These are phyloP conservation scores for Pleuronectes platessa DNA, from an alignment of 2,113 vertebrate species.

Conservation along the genomic window DNA sequence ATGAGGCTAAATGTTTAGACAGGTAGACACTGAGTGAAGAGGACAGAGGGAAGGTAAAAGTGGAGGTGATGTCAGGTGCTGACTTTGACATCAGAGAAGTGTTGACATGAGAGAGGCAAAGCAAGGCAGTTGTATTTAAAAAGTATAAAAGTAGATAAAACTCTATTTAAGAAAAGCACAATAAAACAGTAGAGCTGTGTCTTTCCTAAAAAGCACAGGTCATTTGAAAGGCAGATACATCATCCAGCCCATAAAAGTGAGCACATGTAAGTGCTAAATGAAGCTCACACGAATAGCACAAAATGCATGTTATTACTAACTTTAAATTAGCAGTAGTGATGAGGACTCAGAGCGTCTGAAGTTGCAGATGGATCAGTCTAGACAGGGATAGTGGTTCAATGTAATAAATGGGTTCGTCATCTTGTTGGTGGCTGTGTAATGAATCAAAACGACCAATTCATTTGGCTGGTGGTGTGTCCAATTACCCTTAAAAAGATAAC, in stretches of 20 bases:
- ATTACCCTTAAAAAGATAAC: constrained; percentile 34
- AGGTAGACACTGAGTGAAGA: constrained; percentile 34
- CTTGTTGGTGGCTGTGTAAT: constrained; percentile 6
- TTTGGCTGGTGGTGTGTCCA: constrained; percentile 3
- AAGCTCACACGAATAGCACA: neutral
- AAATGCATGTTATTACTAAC: neutral
- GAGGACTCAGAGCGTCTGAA: constrained; percentile 2
- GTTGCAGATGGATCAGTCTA: neutral
- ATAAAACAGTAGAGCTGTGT: neutral
- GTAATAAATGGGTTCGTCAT: constrained; percentile 17
- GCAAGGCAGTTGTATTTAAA: constrained; percentile 3
- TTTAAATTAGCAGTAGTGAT: neutral
- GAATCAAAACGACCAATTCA: constrained; percentile 20
- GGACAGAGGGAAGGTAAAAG: constrained; percentile 22
- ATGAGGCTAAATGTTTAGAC: constrained; percentile 54
- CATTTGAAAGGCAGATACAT: neutral
- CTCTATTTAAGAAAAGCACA: constrained; percentile 1
- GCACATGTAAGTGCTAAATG: neutral
- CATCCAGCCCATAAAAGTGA: neutral
- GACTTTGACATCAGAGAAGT: constrained; percentile 34
- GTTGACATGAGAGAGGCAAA: constrained; percentile 39
- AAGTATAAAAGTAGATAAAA: neutral
- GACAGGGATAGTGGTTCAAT: constrained; percentile 7
- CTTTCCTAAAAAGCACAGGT: constrained; percentile 2
- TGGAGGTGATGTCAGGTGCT: constrained; percentile 46